Percentiles rank a stretch among this genome's conserved stretches.
Conservation (phyloP, 2,113 vertebrate species). For the Cryptotis parvus region DNA sequence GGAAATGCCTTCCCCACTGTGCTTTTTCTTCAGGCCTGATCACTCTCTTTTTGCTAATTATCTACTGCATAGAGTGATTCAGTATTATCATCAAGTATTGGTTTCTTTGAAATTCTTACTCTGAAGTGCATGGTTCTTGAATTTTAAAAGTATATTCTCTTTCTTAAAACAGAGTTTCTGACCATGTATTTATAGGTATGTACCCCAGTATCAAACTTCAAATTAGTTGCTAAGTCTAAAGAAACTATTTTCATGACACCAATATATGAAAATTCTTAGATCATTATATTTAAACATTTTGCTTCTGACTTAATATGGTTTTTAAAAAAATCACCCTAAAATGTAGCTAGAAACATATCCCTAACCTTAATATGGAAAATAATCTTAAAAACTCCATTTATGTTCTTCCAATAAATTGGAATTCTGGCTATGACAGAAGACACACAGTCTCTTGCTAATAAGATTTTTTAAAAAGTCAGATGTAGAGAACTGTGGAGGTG, state of each 20-base stretch:
- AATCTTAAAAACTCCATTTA: conserved; percentile 50
- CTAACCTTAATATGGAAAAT: background rate
- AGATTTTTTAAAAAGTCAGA: conserved; percentile 71
- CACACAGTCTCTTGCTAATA: conserved; percentile 70
- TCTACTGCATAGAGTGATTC: background rate
- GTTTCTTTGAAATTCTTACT: background rate
- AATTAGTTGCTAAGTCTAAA: background rate
- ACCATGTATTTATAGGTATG: background rate
- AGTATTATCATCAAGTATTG: background rate
- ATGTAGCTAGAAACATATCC: background rate
- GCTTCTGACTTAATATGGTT: background rate
- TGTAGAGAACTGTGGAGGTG: conserved; percentile 41
- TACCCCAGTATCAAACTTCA: background rate
- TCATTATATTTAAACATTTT: background rate
- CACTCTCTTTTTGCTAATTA: conserved; percentile 4
- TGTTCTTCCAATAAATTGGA: background rate
- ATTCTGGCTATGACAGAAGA: conserved; percentile 42
- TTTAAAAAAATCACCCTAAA: background rate
- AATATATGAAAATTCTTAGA: background rate
- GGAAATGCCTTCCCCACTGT: too few relatives aligned
- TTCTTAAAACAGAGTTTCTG: background rate
- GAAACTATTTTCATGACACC: background rate
- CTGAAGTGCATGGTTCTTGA: background rate
- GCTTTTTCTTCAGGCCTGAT: background rate
- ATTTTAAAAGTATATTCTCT: background rate